phyloP scores from a whole-genome alignment of 2,113 vertebrate species.

The Spermophilus dauricus region DNA sequence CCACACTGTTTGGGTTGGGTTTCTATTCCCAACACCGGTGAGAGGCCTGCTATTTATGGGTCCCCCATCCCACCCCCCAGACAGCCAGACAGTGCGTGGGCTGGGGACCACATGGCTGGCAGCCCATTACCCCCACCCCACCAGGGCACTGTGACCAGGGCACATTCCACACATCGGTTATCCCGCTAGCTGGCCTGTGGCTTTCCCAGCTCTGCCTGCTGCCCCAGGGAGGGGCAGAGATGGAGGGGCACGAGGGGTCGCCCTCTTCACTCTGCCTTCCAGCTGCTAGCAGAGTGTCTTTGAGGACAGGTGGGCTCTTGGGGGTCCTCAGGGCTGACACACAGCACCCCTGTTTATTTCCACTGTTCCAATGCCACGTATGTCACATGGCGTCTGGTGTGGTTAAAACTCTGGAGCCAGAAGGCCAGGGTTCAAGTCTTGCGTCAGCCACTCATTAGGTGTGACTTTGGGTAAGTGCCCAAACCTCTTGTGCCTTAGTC shows the following conservation, averaged over 20 bases:
- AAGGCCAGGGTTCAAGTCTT: neutral
- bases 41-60: conserved; percentile 84
- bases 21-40: conserved; percentile 82
- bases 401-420: conserved; percentile 32
- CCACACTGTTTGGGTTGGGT: conserved; percentile 82
- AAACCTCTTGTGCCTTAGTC: neutral
- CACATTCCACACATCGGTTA: conserved; percentile 64
- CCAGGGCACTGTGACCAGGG: conserved; percentile 53
- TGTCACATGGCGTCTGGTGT: neutral
- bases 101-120: conserved; percentile 74
- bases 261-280: neutral
- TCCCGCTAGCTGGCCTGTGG: neutral
- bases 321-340: neutral
- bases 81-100: conserved; percentile 82
- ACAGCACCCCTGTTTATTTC: neutral
- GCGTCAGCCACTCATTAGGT: neutral
- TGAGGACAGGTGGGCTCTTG: neutral
- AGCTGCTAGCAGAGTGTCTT: neutral
- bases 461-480: neutral
- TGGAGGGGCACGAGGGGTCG: neutral
- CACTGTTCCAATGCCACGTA: neutral
- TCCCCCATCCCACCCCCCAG: conserved; percentile 71
- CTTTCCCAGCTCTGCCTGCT: neutral
- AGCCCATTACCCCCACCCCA: conserved; percentile 49
- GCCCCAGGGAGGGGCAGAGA: neutral